Conservation (phyloP, 2,113 vertebrate genomes). For the Ivindomyrus marchei region DNA sequence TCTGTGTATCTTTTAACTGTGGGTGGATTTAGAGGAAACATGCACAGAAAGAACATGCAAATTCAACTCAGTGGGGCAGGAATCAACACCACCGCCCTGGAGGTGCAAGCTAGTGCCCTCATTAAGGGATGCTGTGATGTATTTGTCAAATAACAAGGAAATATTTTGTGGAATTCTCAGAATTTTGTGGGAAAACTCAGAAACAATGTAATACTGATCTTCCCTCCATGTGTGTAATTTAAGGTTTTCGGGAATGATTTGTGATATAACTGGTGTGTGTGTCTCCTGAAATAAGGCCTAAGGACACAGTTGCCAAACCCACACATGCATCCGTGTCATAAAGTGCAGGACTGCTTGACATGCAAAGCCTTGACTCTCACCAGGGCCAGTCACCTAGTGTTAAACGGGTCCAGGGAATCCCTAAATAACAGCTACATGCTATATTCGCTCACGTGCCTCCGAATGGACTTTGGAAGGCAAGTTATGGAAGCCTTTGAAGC, state of each 20-base stretch:
- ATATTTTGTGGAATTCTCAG: background rate
- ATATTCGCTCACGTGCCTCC: conserved; percentile 23
- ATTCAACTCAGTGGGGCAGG: background rate
- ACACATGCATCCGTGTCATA: conserved; percentile 32
- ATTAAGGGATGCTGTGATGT: background rate
- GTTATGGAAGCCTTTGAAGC: conserved; percentile 30
- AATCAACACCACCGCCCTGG: background rate
- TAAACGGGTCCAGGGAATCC: conserved; percentile 19
- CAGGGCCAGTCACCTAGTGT: conserved; percentile 27
- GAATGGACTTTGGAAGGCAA: conserved; percentile 24
- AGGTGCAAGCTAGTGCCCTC: background rate
- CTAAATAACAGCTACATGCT: conserved; percentile 16
- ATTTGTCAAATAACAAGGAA: background rate
- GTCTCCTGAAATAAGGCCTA: background rate
- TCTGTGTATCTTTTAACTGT: background rate
- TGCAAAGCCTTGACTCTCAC: conserved; percentile 32
- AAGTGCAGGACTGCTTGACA: conserved; percentile 30
- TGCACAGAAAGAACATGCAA: background rate
- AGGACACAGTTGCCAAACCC: background rate
- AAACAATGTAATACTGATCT: background rate
- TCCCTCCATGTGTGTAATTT: background rate
- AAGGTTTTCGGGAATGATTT: background rate
- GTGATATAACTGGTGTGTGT: background rate
- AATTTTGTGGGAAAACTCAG: background rate
- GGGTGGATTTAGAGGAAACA: background rate